phyloP scores from a whole-genome alignment of 2,888 invertebrate genomes.

The Parelbella ahira region DNA sequence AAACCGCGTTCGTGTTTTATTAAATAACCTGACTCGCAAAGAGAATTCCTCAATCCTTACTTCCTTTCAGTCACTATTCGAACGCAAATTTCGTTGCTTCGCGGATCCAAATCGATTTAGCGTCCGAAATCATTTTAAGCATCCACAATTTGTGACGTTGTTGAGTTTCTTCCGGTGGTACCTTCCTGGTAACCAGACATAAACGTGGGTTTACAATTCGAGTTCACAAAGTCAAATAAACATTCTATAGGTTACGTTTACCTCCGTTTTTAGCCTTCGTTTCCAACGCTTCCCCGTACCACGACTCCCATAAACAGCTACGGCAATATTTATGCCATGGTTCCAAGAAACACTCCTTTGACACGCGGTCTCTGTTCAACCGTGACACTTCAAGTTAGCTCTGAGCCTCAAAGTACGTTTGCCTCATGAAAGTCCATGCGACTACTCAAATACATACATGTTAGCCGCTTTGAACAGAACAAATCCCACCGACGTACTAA shows the following conservation, averaged over 20 bases:
- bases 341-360: constrained; percentile 21
- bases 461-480: not conserved
- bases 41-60: constrained; percentile 19
- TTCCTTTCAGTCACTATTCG: constrained; percentile 24
- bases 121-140: constrained; percentile 19
- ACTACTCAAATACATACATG: no score
- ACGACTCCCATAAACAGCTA: constrained; percentile 11
- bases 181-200: constrained; percentile 5
- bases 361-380: constrained; percentile 19
- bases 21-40: constrained; percentile 27
- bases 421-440: no score
- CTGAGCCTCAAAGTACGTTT: constrained; percentile 11
- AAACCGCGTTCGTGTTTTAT: constrained; percentile 30
- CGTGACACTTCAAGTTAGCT: constrained; percentile 16
- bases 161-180: not conserved
- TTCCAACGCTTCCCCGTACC: constrained; percentile 9
- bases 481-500: no score
- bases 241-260: constrained; percentile 8
- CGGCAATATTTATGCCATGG: constrained; percentile 16
- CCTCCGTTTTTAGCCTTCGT: constrained; percentile 3
- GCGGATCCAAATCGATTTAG: constrained; percentile 14
- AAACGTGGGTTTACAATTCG: constrained; percentile 5
- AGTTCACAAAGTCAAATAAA: constrained; percentile 17
- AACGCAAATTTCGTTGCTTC: constrained; percentile 20
- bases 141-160: constrained; percentile 8